Evolutionary conservation across 2,888 invertebrate species (phyloP).

Genomic region (Xestobium rufovillosum): DNA sequence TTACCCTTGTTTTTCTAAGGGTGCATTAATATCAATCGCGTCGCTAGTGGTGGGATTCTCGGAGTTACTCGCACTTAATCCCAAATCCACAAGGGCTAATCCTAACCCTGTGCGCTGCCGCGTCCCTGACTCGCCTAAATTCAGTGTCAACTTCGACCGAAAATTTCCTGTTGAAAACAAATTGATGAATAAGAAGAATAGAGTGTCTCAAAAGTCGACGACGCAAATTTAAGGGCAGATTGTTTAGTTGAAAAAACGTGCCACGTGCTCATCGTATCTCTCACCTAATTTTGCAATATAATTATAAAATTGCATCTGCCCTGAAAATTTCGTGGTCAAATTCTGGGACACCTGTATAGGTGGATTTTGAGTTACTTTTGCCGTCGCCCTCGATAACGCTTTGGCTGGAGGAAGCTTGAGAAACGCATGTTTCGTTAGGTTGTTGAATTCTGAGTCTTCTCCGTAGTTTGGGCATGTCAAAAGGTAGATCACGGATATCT

Average conservation of each 20-base stretch:
- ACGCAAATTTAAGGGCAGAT: constrained; percentile 30
- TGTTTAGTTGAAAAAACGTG: background rate
- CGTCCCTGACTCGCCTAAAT: constrained; percentile 54
- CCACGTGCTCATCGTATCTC: background rate
- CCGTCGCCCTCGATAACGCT: constrained; percentile 68
- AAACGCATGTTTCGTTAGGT: constrained; percentile 62
- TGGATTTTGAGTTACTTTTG: constrained; percentile 51
- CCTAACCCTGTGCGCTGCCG: constrained; percentile 43
- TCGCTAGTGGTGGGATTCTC: constrained; percentile 56
- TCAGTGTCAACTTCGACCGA: constrained; percentile 67
- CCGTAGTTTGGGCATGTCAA: constrained; percentile 85
- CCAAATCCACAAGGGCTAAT: constrained; percentile 36
- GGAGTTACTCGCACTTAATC: constrained; percentile 44
- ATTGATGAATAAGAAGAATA: no score
- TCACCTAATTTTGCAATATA: background rate
- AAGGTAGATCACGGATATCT: constrained; percentile 75
- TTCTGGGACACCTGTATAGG: no score
- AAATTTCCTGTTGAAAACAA: no score
- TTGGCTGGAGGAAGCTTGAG: constrained; percentile 75
- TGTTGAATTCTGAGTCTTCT: constrained; percentile 62
- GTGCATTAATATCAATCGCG: constrained; percentile 70
- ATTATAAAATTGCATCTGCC: no score
- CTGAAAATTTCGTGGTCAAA: no score
- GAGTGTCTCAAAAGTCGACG: no score
- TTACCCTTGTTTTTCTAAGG: constrained; percentile 83